Evolutionary conservation across 2,113 vertebrate genomes (phyloP).

Genomic region (Thunnus maccoyii): DNA sequence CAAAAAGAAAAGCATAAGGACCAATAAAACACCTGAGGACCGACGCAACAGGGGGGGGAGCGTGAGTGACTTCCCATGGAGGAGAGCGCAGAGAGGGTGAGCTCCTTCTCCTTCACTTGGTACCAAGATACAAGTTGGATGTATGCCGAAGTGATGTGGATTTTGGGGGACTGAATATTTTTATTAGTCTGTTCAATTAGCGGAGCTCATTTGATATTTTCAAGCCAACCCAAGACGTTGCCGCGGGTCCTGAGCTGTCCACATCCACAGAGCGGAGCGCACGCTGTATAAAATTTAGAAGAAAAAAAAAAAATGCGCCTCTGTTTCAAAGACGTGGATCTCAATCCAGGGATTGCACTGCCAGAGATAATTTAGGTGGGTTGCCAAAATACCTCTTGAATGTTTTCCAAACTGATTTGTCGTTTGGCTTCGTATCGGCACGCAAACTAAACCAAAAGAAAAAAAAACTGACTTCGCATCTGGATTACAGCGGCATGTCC

Average conservation of each 20-base stretch:
- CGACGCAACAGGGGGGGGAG: constrained; percentile 19
- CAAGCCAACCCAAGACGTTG: background rate
- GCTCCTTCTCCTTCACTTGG: constrained; percentile 45
- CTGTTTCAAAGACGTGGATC: constrained; percentile 18
- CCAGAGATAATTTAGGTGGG: constrained; percentile 32
- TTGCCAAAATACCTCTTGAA: constrained; percentile 21
- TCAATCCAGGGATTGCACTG: constrained; percentile 13
- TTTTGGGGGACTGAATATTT: constrained; percentile 11
- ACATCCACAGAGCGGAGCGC: constrained; percentile 37
- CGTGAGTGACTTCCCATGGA: constrained; percentile 45
- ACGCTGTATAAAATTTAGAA: background rate
- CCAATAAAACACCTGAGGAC: constrained; percentile 47
- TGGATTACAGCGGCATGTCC: constrained; percentile 45
- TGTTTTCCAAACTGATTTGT: constrained; percentile 30
- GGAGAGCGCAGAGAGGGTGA: constrained; percentile 55
- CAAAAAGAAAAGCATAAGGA: constrained; percentile 27
- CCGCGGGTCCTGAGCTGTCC: background rate
- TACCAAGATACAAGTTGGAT: constrained; percentile 61
- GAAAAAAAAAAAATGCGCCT: background rate
- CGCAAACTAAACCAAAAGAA: constrained; percentile 39
- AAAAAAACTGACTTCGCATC: constrained; percentile 16
- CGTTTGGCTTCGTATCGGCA: constrained; percentile 31
- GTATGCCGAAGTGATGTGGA: constrained; percentile 25
- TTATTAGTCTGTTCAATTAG: background rate
- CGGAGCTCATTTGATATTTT: background rate